Conservation (phyloP, 2,888 invertebrate species). For the Drymonia ruficornis region DNA sequence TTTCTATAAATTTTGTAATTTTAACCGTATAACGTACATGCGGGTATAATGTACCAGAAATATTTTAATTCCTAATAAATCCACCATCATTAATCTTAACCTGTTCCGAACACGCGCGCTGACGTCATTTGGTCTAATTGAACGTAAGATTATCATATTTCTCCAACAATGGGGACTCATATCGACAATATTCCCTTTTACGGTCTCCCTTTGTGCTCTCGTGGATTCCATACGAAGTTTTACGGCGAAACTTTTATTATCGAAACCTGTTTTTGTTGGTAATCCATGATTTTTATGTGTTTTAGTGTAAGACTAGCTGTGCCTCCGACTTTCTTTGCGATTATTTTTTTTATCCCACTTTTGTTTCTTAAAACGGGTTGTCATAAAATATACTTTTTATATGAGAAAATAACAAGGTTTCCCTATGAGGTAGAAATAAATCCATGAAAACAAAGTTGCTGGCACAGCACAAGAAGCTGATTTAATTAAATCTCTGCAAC, state of each 20-base stretch:
- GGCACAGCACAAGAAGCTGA: no score
- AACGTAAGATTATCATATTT: constrained; percentile 30
- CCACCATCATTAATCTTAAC: background rate
- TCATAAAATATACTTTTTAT: background rate
- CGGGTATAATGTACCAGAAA: no score
- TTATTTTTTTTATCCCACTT: no score
- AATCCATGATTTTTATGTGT: constrained; percentile 51
- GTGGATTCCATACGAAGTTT: constrained; percentile 50
- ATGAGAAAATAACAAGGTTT: background rate
- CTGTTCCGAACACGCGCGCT: background rate
- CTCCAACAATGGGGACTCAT: constrained; percentile 27
- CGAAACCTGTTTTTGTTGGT: constrained; percentile 52
- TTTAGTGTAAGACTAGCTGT: constrained; percentile 20
- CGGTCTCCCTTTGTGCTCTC: constrained; percentile 42
- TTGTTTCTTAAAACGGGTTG: background rate
- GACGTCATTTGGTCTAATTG: constrained; percentile 27
- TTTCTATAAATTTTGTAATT: no score
- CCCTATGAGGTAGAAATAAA: background rate
- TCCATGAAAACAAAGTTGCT: no score
- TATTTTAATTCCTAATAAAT: background rate
- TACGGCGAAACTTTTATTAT: constrained; percentile 60
- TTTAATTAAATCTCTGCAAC: no score
- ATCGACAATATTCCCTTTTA: constrained; percentile 54
- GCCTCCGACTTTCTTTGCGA: no score
- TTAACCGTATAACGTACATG: no score